A percentile compares a stretch with the other conserved stretches of the same genome.
These are phyloP conservation scores for Eurytoma californica DNA, from an alignment of 2,888 invertebrate genomes.

Conservation along the genomic window DNA sequence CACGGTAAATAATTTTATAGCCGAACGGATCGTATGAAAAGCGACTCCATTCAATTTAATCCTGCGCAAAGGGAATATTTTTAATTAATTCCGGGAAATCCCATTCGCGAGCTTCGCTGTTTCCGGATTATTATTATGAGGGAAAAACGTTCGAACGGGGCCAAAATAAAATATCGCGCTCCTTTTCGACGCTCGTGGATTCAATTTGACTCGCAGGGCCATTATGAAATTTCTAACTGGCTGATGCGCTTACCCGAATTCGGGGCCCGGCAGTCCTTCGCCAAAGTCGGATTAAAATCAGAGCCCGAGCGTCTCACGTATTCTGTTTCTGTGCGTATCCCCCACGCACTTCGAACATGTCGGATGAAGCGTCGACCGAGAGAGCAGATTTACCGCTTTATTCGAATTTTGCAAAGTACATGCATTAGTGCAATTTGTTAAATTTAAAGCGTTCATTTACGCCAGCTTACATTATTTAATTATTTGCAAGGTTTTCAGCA, in stretches of 20 bases:
- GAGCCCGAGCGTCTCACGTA: background rate
- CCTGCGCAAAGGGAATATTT: background rate
- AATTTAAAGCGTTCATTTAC: no score
- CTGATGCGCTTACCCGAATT: constrained; percentile 61
- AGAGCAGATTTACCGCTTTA: background rate
- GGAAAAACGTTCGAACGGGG: constrained; percentile 52
- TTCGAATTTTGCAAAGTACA: background rate
- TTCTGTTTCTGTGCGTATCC: background rate
- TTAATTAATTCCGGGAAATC: constrained; percentile 7
- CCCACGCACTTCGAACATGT: background rate
- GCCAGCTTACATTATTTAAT: no score
- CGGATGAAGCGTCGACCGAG: no score
- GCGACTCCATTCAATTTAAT: background rate
- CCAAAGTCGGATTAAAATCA: constrained; percentile 64
- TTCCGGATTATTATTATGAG: background rate
- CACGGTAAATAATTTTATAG: no score
- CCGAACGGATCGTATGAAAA: no score
- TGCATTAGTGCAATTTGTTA: no score
- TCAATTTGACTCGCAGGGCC: constrained; percentile 45
- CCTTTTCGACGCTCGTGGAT: constrained; percentile 21
- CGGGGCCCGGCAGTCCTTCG: constrained; percentile 3
- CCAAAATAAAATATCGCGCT: constrained; percentile 18
- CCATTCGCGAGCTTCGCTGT: background rate
- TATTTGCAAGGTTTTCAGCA: no score
- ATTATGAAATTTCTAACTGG: constrained; percentile 64